Evolutionary conservation across 2,888 invertebrate genomes (phyloP).

Genomic region (Volucella bombylans): DNA sequence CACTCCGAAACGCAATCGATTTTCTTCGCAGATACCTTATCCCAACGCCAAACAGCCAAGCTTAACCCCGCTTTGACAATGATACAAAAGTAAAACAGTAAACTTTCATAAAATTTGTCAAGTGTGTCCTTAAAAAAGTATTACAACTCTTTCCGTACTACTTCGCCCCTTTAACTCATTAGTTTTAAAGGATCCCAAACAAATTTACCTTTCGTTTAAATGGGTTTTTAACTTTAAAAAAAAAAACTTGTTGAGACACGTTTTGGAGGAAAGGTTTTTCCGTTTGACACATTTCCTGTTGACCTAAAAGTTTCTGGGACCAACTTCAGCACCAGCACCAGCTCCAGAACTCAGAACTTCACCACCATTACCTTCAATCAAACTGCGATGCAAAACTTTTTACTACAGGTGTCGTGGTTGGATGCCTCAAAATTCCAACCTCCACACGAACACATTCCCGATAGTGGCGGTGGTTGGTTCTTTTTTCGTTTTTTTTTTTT

Average conservation of each 20-base stretch:
- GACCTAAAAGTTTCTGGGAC: constrained; percentile 40
- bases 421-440: neutral
- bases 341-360: neutral
- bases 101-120: constrained; percentile 3
- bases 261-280: constrained; percentile 24
- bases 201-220: constrained; percentile 16
- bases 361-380: neutral
- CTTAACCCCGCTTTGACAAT: neutral
- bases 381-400: constrained; percentile 29
- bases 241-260: constrained; percentile 49
- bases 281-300: constrained; percentile 37
- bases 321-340: neutral
- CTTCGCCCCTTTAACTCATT: neutral
- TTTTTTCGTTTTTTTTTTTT: neutral
- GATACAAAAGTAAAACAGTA: too few species aligned
- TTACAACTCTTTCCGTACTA: neutral
- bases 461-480: neutral
- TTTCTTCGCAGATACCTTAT: neutral
- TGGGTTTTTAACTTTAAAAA: constrained; percentile 23
- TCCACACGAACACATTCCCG: neutral
- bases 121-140: neutral
- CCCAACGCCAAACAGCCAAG: neutral
- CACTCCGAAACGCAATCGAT: too few species aligned
- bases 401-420: constrained; percentile 4
- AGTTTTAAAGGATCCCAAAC: constrained; percentile 5